Conservation (phyloP, 2,797 vertebrate genomes). For the Cryptoprocta ferox region DNA sequence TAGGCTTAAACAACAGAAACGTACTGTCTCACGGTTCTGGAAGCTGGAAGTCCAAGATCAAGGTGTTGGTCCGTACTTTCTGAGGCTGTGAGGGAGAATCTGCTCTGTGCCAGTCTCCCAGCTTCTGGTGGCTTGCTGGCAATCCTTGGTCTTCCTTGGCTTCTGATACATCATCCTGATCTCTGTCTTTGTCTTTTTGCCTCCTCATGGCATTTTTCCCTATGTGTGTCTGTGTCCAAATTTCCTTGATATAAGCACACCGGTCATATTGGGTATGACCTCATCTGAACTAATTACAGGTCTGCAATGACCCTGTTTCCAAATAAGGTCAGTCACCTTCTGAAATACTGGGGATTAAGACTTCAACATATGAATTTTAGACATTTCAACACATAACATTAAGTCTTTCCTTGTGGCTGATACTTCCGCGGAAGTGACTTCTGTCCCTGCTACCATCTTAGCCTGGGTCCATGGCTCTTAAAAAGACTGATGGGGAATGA, state of each 20-base stretch:
- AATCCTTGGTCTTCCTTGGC: background rate
- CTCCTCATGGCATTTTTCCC: background rate
- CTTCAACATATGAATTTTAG: background rate
- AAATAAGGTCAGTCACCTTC: background rate
- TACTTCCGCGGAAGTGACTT: background rate
- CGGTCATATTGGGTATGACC: background rate
- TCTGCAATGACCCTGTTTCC: background rate
- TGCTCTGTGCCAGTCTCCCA: background rate
- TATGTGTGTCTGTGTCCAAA: background rate
- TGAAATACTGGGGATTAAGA: background rate
- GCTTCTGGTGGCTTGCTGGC: background rate
- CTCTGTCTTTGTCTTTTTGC: background rate
- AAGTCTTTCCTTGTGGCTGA: background rate
- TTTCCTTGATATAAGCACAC: background rate
- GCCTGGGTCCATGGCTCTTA: background rate
- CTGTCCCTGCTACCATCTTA: background rate
- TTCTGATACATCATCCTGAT: background rate
- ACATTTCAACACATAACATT: background rate
- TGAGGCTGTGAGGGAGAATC: accelerated
- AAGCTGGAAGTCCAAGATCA: background rate
- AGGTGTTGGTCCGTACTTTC: background rate
- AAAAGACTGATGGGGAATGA: background rate
- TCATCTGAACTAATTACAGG: background rate
- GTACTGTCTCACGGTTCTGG: background rate
- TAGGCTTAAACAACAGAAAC: background rate